Conservation (phyloP, 2,888 invertebrate genomes). For the Macaria liturata region DNA sequence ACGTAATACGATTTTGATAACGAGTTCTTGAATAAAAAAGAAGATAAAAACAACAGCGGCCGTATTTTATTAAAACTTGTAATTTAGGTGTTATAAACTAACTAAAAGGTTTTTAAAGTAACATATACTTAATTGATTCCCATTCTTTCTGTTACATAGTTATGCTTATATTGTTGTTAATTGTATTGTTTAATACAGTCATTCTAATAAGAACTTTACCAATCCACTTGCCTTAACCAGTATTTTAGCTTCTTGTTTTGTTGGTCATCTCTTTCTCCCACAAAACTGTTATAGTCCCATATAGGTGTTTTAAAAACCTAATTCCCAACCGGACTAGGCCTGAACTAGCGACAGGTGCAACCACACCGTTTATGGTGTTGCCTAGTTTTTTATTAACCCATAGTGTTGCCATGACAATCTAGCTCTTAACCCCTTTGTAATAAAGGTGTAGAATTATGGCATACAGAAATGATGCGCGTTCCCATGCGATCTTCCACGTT, state of each 20-base stretch:
- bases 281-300: constrained; percentile 13
- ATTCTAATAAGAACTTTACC: background rate
- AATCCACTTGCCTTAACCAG: background rate
- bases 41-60: constrained; percentile 7
- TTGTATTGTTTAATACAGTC: background rate
- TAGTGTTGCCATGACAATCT: constrained; percentile 43
- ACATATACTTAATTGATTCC: background rate
- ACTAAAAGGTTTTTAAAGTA: too few species aligned
- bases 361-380: constrained; percentile 63
- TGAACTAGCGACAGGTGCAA: constrained; percentile 69
- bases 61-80: constrained; percentile 9
- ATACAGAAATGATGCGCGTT: constrained; percentile 59
- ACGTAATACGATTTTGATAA: constrained; percentile 41
- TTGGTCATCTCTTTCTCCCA: background rate
- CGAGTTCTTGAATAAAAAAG: constrained; percentile 7
- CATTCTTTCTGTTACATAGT: background rate
- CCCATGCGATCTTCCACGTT: constrained; percentile 71
- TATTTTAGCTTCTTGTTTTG: background rate
- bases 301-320: constrained; percentile 44
- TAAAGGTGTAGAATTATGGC: constrained; percentile 52
- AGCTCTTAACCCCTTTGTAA: constrained; percentile 48
- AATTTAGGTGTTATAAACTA: too few species aligned
- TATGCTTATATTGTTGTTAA: too few species aligned
- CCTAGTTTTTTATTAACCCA: constrained; percentile 52
- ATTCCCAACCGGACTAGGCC: constrained; percentile 52